Evolutionary conservation across 2,888 invertebrate genomes (phyloP), one percentile per base, ranked within the genome.

Genomic region (Thymelicus sylvestris): DNA sequence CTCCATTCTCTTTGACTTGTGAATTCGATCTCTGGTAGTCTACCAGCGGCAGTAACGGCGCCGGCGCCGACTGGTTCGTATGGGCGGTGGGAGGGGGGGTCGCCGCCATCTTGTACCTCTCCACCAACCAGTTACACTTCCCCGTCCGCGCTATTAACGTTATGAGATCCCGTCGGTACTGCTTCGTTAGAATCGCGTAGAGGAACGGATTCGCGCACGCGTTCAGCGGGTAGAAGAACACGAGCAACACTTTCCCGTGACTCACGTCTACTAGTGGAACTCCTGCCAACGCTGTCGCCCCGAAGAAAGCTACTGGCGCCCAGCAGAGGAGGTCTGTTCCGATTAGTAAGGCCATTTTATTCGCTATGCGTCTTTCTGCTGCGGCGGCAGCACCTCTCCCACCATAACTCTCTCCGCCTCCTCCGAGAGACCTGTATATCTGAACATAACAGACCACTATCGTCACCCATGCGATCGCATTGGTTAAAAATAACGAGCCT

Each of bases 131-230:
- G 71, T 86, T 86, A 73, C 92, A 93, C 50, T 83, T 78, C 0
- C 93, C 94, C 78, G 91, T 97, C 92, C 96, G 95, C 3, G 96
- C 95, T 64, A 97, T 88, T 55, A 97, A 85, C 12, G 95, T 92
- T 67, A 95, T 94, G 31, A 97, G 93, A 85, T 98, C 98, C 77
- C 96, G 94, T 57, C 97, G 95, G 83, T 97, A 98, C 87, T 98
- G 98, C 74, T 97, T 96, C 7, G 98, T 98, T 82, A 98, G 93
- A 77, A 98, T 97, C 19, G 98, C 98, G 87, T 98, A 98, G 4
- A 98, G 91, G 92, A 98, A 98, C 0, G 98, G 98, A 90, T 98
- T 98, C 52, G 98, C 97, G 84, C 98, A 98, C 0, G 98, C 97
- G 88, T 98, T 98, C 73, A 98, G 90, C 0, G 98, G 98, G 84